These are phyloP conservation scores for Salticus scenicus DNA, from an alignment of 2,888 invertebrate genomes.

Conservation along the genomic window DNA sequence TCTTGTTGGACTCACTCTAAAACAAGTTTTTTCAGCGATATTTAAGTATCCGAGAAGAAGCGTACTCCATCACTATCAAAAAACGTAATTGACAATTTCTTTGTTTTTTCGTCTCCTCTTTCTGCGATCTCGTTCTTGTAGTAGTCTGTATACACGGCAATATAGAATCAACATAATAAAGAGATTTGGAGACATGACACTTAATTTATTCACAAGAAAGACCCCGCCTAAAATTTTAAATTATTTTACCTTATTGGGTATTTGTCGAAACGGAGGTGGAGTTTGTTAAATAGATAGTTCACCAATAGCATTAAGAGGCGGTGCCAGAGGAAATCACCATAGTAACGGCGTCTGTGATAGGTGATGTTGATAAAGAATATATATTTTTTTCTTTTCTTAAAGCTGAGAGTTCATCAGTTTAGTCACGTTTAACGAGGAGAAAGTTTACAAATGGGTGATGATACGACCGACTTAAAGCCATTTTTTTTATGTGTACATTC, in stretches of 20 bases:
- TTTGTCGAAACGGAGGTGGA: neutral
- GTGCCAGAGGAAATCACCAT: slow-evolving; percentile 50
- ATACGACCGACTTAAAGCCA: neutral
- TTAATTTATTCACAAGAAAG: neutral
- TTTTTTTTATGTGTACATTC: neutral
- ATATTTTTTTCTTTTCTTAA: slow-evolving; percentile 19
- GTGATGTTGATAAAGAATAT: slow-evolving; percentile 41
- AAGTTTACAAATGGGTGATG: slow-evolving; percentile 10
- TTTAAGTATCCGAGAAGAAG: too few species aligned
- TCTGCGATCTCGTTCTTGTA: neutral
- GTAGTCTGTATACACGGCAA: neutral
- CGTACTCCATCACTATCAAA: neutral
- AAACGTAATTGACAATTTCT: neutral
- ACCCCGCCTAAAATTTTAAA: neutral
- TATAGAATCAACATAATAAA: neutral
- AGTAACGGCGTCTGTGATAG: slow-evolving; percentile 60
- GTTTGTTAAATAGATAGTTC: slow-evolving; percentile 42
- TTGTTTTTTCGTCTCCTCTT: neutral
- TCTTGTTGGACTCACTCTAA: too few species aligned
- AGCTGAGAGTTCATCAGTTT: slow-evolving; percentile 2
- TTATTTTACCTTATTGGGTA: slow-evolving; percentile 19
- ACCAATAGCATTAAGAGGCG: slow-evolving; percentile 54
- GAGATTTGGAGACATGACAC: neutral
- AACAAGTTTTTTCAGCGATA: too few species aligned
- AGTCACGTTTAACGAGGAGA: slow-evolving; percentile 25